Conservation (phyloP, 2,113 vertebrate species). For the Uria aalge region DNA sequence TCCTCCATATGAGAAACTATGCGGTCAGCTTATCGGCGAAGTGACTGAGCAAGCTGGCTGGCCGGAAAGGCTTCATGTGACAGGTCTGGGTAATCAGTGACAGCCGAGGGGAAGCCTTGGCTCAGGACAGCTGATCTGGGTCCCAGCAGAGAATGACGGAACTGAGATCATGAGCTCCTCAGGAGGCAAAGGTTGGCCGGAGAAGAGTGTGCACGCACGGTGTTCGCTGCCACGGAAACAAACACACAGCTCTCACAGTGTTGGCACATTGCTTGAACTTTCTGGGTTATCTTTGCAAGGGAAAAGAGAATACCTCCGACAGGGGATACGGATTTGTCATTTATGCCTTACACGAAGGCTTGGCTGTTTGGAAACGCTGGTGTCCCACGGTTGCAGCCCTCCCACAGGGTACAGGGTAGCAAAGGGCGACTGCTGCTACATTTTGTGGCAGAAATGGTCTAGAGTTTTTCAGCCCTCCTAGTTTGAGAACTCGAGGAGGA, state of each 20-base stretch:
- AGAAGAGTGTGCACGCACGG: accelerated
- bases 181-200: not conserved
- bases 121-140: not conserved
- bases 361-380: not conserved
- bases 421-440: not conserved
- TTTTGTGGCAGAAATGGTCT: not conserved
- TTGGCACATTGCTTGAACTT: not conserved
- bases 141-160: not conserved
- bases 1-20: not conserved
- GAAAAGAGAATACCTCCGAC: not conserved
- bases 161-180: not conserved
- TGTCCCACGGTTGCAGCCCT: not conserved
- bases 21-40: not conserved
- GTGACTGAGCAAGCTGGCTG: not conserved
- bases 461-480: not conserved
- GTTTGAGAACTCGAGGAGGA: not conserved
- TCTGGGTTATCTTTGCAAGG: not conserved
- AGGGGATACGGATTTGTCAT: not conserved
- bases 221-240: not conserved
- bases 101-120: not conserved
- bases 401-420: not conserved
- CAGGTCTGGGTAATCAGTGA: not conserved
- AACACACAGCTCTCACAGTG: not conserved
- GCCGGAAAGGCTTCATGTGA: not conserved
- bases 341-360: not conserved